phyloP scores from a whole-genome alignment of 1,140 invertebrate species.

The Drosophila kepulauana region DNA sequence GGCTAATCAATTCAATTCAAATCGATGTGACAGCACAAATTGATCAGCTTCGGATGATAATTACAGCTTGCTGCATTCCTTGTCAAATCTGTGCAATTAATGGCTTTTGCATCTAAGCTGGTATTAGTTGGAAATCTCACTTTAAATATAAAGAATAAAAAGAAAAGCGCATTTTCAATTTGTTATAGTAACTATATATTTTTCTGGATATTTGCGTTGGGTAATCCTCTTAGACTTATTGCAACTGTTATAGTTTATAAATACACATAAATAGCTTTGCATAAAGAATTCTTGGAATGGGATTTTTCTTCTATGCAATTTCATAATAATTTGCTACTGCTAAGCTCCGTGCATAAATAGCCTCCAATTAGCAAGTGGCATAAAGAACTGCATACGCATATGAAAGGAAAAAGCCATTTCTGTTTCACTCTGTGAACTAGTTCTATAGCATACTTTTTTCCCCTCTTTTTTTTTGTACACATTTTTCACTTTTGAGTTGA shows the following conservation, averaged over 20 bases:
- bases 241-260: neutral
- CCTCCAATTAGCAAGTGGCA: constrained; percentile 17
- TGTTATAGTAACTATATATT: neutral
- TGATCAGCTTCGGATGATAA: neutral
- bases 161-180: neutral
- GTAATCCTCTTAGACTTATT: neutral
- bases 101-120: neutral
- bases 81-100: neutral
- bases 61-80: neutral
- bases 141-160: neutral
- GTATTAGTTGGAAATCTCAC: neutral
- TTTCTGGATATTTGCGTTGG: neutral
- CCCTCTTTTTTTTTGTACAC: neutral
- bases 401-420: neutral
- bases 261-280: neutral
- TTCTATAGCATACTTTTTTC: constrained; percentile 2
- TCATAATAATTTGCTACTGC: no score
- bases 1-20: neutral
- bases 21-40: neutral
- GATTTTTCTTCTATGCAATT: neutral
- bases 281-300: neutral
- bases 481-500: neutral
- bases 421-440: neutral
- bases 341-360: neutral
- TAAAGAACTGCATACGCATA: neutral